Conservation (phyloP, 2,797 vertebrate species). For the Kryptopterus vitreolus region DNA sequence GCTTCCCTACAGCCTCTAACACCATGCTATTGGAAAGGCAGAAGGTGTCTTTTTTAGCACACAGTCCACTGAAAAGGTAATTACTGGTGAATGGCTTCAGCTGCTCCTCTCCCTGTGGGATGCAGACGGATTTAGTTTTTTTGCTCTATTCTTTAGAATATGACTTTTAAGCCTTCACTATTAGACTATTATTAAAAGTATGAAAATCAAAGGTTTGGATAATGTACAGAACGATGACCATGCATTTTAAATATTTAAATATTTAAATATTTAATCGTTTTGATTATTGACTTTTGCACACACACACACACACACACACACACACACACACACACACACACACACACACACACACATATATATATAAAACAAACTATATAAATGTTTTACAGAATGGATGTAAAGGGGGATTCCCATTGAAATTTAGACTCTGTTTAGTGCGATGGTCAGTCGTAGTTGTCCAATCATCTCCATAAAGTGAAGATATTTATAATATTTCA, state of each 20-base stretch:
- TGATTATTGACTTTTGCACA: no score
- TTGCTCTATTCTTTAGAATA: background rate
- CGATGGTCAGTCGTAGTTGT: background rate
- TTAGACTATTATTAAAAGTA: background rate
- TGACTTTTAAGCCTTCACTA: background rate
- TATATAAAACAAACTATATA: no score
- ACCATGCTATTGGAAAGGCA: background rate
- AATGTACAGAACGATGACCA: no score
- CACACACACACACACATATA: no score
- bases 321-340: no score
- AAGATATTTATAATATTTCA: no score
- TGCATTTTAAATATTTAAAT: no score
- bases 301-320: no score
- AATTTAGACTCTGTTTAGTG: background rate
- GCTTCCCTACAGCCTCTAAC: slow-evolving; percentile 39
- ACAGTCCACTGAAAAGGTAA: slow-evolving; percentile 34
- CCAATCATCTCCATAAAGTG: background rate
- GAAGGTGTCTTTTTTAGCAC: slow-evolving; percentile 24
- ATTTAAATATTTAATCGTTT: no score
- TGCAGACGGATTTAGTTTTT: background rate
- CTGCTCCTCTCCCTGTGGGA: slow-evolving; percentile 4
- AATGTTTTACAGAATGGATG: background rate
- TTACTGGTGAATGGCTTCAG: slow-evolving; percentile 33
- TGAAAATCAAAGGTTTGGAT: background rate
- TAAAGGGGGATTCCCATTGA: background rate